Evolutionary conservation across 2,797 vertebrate species (phyloP), one percentile per base, ranked within the genome.

Genomic region (Syngnathus acus): DNA sequence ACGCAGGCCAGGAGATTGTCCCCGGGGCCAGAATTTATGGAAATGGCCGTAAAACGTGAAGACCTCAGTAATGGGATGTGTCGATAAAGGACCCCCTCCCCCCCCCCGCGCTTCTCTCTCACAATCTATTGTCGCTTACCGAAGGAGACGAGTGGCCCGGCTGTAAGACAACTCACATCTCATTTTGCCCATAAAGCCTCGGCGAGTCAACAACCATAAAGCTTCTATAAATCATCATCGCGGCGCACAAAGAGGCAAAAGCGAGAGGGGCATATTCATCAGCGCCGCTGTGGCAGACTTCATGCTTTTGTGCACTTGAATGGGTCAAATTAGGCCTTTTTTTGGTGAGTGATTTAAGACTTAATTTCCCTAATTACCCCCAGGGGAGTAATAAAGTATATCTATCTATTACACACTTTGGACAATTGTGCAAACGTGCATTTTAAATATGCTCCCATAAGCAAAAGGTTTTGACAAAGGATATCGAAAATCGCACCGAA

Each of bases 1-100:
- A 47, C 62, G 47, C 81, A 84, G 81, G 55, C 55, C 55, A 84
- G 71, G 72, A 79, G 80, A 85, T 86, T 84, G 84, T 84, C 82
- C 84, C 63, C 81, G 80, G 62, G 17, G 72, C 48, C 73, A 80
- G 74, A 84, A 84, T 91, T 92, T 90, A 91, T 86, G 82, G 83
- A 88, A 80, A 79, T 76, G 82, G 83, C 84, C 84, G 78, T 92
- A 91, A 89, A 91, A 89, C 38, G 71, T 77, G 85, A 90, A 89
- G 87, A 90, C 83, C 85, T 82, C 73, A 69, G 89, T 92, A 92
- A 92, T 92, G 87, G 89, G 87, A 90, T 89, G 86, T 86, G 90
- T 87, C 89, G 78, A 90, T 92, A 91, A 90, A 90, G 84, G 81
- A 83, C 71, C 68, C 72, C 37, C 77, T 5, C 54, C 9, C 6